Evolutionary conservation across 2,113 vertebrate species (phyloP).

Genomic region (Poecile atricapillus): DNA sequence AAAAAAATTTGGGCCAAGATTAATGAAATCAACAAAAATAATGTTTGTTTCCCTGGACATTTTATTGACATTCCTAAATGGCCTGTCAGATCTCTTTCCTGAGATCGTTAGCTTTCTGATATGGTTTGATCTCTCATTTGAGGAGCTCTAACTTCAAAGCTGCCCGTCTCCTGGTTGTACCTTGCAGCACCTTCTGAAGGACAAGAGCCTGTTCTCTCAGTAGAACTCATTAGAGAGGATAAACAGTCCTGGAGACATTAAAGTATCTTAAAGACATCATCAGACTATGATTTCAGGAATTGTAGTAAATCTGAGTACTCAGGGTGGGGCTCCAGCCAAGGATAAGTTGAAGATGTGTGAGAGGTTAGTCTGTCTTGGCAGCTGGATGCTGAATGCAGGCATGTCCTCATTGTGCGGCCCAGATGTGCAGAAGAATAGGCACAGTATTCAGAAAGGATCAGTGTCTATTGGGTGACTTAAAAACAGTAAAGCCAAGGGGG

Average conservation of each 20-base stretch:
- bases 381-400: not conserved
- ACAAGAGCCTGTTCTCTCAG: not conserved
- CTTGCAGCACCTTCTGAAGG: not conserved
- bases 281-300: not conserved
- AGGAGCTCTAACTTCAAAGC: not conserved
- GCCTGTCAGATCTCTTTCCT: slow-evolving; percentile 30
- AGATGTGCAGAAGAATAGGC: not conserved
- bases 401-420: not conserved
- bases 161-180: not conserved
- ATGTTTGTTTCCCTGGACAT: slow-evolving; percentile 58
- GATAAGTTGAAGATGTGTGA: not conserved
- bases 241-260: not conserved
- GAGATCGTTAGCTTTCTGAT: slow-evolving; percentile 15
- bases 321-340: not conserved
- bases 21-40: slow-evolving; percentile 70
- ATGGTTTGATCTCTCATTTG: slow-evolving; percentile 10
- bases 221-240: not conserved
- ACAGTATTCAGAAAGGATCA: not conserved
- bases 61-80: slow-evolving; percentile 61
- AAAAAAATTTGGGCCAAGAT: slow-evolving; percentile 51
- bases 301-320: not conserved
- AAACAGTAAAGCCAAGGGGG: not conserved
- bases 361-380: not conserved
- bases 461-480: not conserved
- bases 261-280: not conserved